phyloP scores from a whole-genome alignment of 2,113 vertebrate genomes.

The Ranitomeya variabilis region DNA sequence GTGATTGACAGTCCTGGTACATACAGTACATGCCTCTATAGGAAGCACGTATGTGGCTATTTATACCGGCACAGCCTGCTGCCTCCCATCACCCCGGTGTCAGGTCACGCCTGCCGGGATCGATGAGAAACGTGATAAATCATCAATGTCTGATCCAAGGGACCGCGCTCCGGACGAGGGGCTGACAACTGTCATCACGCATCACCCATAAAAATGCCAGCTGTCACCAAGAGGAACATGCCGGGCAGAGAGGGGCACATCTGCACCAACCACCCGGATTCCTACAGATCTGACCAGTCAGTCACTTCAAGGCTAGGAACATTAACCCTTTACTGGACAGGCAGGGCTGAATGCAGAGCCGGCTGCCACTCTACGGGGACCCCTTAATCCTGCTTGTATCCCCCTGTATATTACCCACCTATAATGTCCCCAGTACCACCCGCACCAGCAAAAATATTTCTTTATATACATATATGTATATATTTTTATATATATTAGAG shows the following conservation, averaged over 20 bases:
- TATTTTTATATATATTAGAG: too few species aligned
- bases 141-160: slow-evolving; percentile 84
- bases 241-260: slow-evolving; percentile 72
- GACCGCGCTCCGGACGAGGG: slow-evolving; percentile 79
- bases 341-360: too few species aligned
- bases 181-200: slow-evolving; percentile 84
- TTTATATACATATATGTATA: too few species aligned
- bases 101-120: not conserved
- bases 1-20: not conserved
- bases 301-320: slow-evolving; percentile 80
- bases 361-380: too few species aligned
- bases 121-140: slow-evolving; percentile 77
- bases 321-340: not conserved
- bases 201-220: slow-evolving; percentile 88
- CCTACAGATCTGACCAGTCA: slow-evolving; percentile 77
- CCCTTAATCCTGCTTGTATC: too few species aligned
- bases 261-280: slow-evolving; percentile 76
- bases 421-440: too few species aligned
- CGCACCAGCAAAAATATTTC: too few species aligned
- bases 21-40: not conserved
- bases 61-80: not conserved
- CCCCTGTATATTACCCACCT: too few species aligned
- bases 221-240: slow-evolving; percentile 87
- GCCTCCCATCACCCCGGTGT: not conserved
- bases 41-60: not conserved